Evolutionary conservation across 1,140 invertebrate genomes (phyloP), one percentile per base, ranked within the genome.

Genomic region (Cydia pomonella): DNA sequence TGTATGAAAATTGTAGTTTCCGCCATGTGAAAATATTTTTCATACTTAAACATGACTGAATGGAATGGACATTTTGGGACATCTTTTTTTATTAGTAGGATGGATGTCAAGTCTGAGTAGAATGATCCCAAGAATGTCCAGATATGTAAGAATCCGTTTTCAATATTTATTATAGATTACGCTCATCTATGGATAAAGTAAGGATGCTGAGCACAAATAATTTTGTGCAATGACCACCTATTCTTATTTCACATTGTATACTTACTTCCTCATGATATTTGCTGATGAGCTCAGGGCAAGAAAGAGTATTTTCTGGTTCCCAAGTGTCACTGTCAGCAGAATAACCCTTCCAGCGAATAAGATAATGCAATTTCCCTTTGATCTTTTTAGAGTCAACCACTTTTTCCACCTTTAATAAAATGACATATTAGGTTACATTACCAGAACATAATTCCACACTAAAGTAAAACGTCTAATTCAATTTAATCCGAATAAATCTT

Each of bases 311-410:
- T 81, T 97, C 95, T 1, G 96, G 95, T 85, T 97, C 96, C 97
- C 97, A 97, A 0, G 96, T 97, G 84, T 97, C 97, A 75, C 94
- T 94, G 73, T 95, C 94, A 44, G 95, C 93, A 50, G 93, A 93
- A 85, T 97, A 98, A 0, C 97, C 97, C 82, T 97, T 97, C 97
- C 97, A 98, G 77, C 96, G 93, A 0, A 98, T 96, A 21, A 96
- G 92, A 85, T 97, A 98, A 82, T 96, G 94, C 2, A 94, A 91
- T 50, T 95, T 94, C 0, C 96, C 96, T 84, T 95, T 95, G 16
- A 95, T 94, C 12, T 91, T 94, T 81, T 96, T 96, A 13, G 95
- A 94, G 74, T 94, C 94, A 12, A 97, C 82, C n/a, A 97, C 94
- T 80, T 94, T 94, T 80, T 96, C 95, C 0, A 97, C 96, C 96